phyloP scores from a whole-genome alignment of 2,797 vertebrate species.

The Danio kyathit region DNA sequence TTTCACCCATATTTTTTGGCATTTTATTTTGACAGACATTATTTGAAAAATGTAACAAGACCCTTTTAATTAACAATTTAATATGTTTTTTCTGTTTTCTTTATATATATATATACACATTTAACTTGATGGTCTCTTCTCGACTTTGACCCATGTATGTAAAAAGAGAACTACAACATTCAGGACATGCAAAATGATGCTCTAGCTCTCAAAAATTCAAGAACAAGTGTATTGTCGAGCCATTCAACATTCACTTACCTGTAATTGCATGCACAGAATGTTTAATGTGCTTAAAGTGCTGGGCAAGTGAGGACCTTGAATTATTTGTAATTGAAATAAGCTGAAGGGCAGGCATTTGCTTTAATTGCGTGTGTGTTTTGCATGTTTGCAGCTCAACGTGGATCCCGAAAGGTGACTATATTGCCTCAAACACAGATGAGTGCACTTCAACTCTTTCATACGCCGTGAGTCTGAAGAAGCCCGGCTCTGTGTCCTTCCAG shows the following conservation, averaged over 20 bases:
- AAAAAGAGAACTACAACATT: background rate
- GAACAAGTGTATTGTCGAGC: constrained; percentile 22
- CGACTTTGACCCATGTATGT: background rate
- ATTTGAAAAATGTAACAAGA: too few species aligned
- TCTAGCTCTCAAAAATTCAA: constrained; percentile 15
- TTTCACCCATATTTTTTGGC: too few species aligned
- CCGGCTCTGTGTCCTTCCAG: constrained; percentile 88
- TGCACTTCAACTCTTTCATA: constrained; percentile 93
- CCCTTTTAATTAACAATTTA: too few species aligned
- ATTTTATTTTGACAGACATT: too few species aligned
- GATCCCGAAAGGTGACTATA: constrained; percentile 86
- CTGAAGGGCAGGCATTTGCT: background rate
- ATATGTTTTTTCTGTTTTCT: too few species aligned
- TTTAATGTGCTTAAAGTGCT: background rate
- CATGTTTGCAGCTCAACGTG: constrained; percentile 86
- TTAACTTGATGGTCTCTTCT: too few species aligned
- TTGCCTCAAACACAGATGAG: constrained; percentile 93
- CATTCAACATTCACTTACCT: background rate
- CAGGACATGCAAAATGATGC: background rate
- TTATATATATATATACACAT: too few species aligned
- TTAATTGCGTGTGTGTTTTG: background rate
- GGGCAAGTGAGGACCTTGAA: constrained; percentile 18
- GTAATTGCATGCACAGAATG: constrained; percentile 13
- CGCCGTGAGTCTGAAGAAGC: constrained; percentile 90
- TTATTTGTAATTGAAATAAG: constrained; percentile 4